Conservation (phyloP, 2,113 vertebrate genomes). For the Tachycineta bicolor region DNA sequence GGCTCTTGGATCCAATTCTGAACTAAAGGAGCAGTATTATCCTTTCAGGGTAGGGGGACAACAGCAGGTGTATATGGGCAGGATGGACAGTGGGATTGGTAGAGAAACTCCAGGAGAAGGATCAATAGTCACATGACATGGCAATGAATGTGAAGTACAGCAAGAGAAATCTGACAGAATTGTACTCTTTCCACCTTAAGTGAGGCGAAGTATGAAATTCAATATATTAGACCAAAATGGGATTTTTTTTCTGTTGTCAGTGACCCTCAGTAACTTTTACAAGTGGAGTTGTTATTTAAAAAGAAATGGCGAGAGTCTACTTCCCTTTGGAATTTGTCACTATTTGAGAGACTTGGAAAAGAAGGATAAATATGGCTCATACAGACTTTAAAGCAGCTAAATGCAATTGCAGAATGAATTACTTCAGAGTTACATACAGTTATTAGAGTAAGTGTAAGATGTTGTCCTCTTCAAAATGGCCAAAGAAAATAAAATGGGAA, state of each 20-base stretch:
- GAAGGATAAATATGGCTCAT: neutral
- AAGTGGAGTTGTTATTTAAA: neutral
- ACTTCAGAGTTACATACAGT: neutral
- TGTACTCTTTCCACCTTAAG: neutral
- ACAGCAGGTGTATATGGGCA: neutral
- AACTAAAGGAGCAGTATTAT: neutral
- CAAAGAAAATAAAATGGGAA: slow-evolving; percentile 39
- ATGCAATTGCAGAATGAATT: neutral
- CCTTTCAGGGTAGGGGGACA: neutral
- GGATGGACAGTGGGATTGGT: neutral
- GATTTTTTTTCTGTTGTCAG: neutral
- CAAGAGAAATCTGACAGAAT: neutral
- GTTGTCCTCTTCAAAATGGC: slow-evolving; percentile 1
- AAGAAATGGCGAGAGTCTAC: neutral
- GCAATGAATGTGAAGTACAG: neutral
- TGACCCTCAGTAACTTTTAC: neutral
- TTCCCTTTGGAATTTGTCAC: neutral
- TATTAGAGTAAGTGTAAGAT: slow-evolving; percentile 31
- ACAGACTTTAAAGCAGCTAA: neutral
- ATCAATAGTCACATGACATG: neutral
- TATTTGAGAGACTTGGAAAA: neutral
- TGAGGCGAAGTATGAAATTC: neutral
- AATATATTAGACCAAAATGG: neutral
- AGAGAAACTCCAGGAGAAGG: neutral
- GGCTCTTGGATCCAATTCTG: neutral